phyloP scores from a whole-genome alignment of 2,113 vertebrate genomes.

The Promerops cafer region DNA sequence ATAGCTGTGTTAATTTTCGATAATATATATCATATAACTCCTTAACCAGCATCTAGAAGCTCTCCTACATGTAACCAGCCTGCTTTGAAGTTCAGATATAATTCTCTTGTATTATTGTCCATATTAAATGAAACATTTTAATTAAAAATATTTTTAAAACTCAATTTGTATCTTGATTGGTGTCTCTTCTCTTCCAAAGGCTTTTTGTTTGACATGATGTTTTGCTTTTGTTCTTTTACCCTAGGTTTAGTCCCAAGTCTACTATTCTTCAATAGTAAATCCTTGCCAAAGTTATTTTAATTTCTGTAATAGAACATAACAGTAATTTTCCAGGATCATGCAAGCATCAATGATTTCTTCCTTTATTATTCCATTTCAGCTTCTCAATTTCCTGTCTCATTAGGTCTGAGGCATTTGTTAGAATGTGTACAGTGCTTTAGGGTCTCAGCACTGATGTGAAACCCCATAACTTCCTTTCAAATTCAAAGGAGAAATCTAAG shows the following conservation, averaged over 20 bases:
- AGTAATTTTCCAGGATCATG: neutral
- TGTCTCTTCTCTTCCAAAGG: neutral
- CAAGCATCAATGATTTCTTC: neutral
- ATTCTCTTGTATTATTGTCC: neutral
- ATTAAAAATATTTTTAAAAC: neutral
- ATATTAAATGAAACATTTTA: neutral
- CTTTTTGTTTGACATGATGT: neutral
- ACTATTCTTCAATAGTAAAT: neutral
- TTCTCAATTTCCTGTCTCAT: constrained; percentile 24
- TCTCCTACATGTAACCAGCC: neutral
- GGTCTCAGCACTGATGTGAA: neutral
- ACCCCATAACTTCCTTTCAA: neutral
- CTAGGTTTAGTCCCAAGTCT: neutral
- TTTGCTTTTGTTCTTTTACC: neutral
- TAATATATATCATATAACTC: neutral
- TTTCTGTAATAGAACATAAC: neutral
- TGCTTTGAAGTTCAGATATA: neutral
- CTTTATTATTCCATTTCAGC: neutral
- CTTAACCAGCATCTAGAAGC: neutral
- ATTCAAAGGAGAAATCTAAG: neutral
- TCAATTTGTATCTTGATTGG: neutral
- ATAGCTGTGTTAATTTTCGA: neutral
- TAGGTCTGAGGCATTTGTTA: neutral
- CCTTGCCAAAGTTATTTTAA: neutral
- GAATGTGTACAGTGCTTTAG: neutral